Evolutionary conservation across 2,113 vertebrate genomes (phyloP), one percentile per base, ranked within the genome.

Genomic region (Lucifuga dentata): DNA sequence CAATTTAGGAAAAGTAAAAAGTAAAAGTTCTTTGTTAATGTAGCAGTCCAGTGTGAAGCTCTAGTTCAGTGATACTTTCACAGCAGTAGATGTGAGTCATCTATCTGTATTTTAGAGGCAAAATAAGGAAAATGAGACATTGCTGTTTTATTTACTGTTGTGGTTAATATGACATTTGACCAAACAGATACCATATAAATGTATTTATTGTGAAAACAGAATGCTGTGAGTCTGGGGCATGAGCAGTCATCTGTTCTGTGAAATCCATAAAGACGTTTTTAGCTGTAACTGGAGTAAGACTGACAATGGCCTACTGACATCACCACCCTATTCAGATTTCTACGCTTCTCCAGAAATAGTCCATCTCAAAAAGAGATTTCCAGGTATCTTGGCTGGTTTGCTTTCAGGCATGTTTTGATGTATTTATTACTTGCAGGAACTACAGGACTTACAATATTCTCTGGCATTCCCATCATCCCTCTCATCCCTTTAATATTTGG

Each of bases 191-290:
- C 24, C 35, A 69, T 76, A 59, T 73, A 52, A 78, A 82, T 86
- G 56, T 52, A 76, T 68, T 68, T 73, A 45, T 60, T 57, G 48
- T 80, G 63, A 71, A 79, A 87, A 68, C 58, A 77, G 70, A 26
- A 59, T 50, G 46, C 11, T 61, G 77, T 57, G 55, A 65, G 40
- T 53, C 12, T 23, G 19, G 48, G 19, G 33, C 5, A 45, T 29
- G 20, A 19, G 53, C 21, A 75, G 50, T 46, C 61, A 57, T 86
- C 49, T 69, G 68, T 72, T 62, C 33, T 77, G 46, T 38, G 45
- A 78, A 85, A 80, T 86, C 79, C 76, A 83, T 81, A 48, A 68
- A 73, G 20, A 64, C 32, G 55, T 59, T 74, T 41, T 60, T 56
- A 50, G 55, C 69, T 80, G 23, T 63, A 73, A 81, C 45, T 53